These are phyloP conservation scores for Paguma larvata DNA, from an alignment of 2,797 vertebrate species.

Conservation along the genomic window DNA sequence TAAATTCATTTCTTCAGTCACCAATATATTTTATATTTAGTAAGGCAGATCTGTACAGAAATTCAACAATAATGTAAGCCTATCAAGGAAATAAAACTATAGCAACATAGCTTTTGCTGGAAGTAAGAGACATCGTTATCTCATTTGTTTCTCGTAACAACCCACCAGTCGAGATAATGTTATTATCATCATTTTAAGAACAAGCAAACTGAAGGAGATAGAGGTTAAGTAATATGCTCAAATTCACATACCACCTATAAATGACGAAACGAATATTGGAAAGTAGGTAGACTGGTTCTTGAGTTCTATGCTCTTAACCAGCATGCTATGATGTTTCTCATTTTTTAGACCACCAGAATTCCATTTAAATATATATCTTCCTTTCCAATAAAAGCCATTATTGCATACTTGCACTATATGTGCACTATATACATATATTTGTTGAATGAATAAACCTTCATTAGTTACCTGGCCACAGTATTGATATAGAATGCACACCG, in stretches of 20 bases:
- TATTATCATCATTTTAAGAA: background rate
- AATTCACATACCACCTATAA: background rate
- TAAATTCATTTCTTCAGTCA: background rate
- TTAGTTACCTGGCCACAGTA: background rate
- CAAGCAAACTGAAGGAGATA: background rate
- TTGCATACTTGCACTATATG: background rate
- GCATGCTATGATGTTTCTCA: rapidly evolving
- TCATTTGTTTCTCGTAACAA: background rate
- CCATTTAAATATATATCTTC: background rate
- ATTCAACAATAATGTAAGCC: background rate
- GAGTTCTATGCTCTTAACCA: background rate
- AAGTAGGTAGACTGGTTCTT: background rate
- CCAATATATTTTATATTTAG: background rate
- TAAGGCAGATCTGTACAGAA: background rate
- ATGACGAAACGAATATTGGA: background rate
- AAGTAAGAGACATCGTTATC: background rate
- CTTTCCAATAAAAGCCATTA: background rate
- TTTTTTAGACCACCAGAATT: background rate
- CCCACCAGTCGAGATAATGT: background rate
- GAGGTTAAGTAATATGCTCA: background rate
- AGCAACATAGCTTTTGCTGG: background rate
- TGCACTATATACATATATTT: background rate
- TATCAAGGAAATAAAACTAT: background rate
- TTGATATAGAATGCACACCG: background rate
- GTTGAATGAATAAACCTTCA: background rate